These are phyloP conservation scores for Panzeria rudis DNA, from an alignment of 2,888 invertebrate species.

Conservation along the genomic window DNA sequence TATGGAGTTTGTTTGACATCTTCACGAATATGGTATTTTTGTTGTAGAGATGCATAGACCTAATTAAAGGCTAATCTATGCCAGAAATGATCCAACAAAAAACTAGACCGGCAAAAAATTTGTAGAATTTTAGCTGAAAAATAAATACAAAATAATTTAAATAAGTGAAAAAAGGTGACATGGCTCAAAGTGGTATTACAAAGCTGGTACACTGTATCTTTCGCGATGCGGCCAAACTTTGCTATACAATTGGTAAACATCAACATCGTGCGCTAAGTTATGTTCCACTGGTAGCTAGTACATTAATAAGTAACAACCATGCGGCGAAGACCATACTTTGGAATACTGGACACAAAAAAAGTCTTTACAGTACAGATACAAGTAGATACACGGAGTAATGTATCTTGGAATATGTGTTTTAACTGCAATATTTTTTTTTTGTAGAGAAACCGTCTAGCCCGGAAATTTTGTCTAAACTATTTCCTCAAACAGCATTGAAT, in stretches of 20 bases:
- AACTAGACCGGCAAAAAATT: constrained; percentile 40
- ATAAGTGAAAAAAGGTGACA: constrained; percentile 4
- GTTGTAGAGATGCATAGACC: too few relatives aligned
- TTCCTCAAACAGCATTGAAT: constrained; percentile 85
- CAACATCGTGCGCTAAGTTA: constrained; percentile 45
- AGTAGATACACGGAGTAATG: constrained; percentile 64
- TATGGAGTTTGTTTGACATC: too few relatives aligned
- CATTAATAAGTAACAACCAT: constrained; percentile 54
- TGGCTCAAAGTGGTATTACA: constrained; percentile 59
- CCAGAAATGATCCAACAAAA: constrained; percentile 57
- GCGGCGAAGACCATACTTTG: constrained; percentile 48
- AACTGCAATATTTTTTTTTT: constrained; percentile 5
- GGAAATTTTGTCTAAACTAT: constrained; percentile 85
- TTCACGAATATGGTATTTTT: too few relatives aligned
- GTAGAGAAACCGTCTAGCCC: constrained; percentile 74
- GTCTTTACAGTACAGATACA: constrained; percentile 74
- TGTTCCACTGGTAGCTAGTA: constrained; percentile 35
- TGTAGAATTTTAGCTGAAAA: constrained; percentile 47
- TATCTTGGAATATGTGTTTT: constrained; percentile 13
- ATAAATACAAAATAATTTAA: neutral
- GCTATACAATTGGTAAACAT: constrained; percentile 38
- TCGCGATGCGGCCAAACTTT: constrained; percentile 16
- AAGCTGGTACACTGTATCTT: constrained; percentile 37
- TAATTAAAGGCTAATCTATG: too few relatives aligned
- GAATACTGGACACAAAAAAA: constrained; percentile 38